These are phyloP conservation scores for Nemotelus pantherinus DNA, from an alignment of 2,888 invertebrate genomes.

Conservation along the genomic window DNA sequence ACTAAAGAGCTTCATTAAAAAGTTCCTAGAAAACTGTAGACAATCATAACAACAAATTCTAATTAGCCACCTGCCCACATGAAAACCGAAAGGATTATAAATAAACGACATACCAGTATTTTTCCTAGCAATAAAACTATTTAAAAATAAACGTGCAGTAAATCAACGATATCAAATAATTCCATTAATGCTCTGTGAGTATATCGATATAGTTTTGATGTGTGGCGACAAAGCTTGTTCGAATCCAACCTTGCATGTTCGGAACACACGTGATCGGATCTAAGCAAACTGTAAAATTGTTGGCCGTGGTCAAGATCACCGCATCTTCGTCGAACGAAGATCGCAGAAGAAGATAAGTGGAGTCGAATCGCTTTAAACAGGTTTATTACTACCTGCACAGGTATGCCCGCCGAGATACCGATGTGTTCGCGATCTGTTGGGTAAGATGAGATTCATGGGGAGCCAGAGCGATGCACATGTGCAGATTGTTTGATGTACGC, in stretches of 20 bases:
- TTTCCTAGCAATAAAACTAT: too few relatives aligned
- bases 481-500: background rate
- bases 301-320: background rate
- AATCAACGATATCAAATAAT: too few relatives aligned
- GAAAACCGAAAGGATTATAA: too few relatives aligned
- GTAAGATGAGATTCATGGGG: background rate
- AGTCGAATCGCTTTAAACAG: background rate
- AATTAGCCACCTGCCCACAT: too few relatives aligned
- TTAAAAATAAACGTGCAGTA: too few relatives aligned
- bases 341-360: background rate
- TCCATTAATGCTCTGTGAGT: too few relatives aligned
- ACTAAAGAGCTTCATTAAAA: too few relatives aligned
- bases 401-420: background rate
- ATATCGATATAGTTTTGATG: background rate
- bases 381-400: background rate
- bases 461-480: background rate
- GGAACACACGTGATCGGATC: background rate
- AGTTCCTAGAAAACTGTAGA: too few relatives aligned
- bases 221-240: background rate
- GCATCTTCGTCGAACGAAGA: background rate
- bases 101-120: too few relatives aligned
- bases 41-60: too few relatives aligned
- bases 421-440: background rate
- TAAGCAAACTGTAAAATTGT: background rate
- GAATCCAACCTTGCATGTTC: too few relatives aligned